Evolutionary conservation across 2,113 vertebrate genomes (phyloP), one percentile per base, ranked within the genome.

Genomic region (Coptodon rendalli): DNA sequence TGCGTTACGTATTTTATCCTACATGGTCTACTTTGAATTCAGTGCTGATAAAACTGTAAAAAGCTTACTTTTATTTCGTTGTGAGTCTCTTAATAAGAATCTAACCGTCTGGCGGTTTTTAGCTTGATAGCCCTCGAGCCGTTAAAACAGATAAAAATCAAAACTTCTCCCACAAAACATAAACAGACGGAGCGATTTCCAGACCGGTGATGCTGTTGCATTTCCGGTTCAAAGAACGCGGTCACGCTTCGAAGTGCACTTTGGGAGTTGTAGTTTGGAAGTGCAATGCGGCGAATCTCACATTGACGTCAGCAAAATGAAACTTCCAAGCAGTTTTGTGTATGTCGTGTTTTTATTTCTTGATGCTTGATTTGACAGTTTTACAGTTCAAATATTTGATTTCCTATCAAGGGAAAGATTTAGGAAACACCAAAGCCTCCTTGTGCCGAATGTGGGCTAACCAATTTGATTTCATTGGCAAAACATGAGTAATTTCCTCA

Each of bases 31-130:
- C 34, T 53, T 36, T 22, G 31, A 22, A 8, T 27, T n/a, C 11
- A 3, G 11, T 13, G 27, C 7, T 14, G 4, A 9, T 10, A 10
- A 50, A 10, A 16, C 9, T 8, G 1, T 6, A 66, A 34, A 63
- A 34, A 3, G 10, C 94, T 96, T 92, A 96, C 95, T 90, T 96
- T 96, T 94, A 57, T 91, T 87, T 57, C 17, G 83, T 85, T 86
- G 24, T 76, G 45, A 12, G 78, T 88, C 91, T 85, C 83, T 87
- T 50, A 40, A 34, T 54, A 53, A 89, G 85, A 93, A 94, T 14
- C 4, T 9, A 40, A 52, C 85, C 71, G 85, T 24, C 22, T 43
- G 5, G n/a, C 19, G 54, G 80, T 66, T 89, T 86, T 56, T 2
- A 19, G 59, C 78, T 4, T 27, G 10, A 56, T 16, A 17, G 34